Evolutionary conservation across 2,888 invertebrate genomes (phyloP).

Genomic region (Cephus nigrinus): DNA sequence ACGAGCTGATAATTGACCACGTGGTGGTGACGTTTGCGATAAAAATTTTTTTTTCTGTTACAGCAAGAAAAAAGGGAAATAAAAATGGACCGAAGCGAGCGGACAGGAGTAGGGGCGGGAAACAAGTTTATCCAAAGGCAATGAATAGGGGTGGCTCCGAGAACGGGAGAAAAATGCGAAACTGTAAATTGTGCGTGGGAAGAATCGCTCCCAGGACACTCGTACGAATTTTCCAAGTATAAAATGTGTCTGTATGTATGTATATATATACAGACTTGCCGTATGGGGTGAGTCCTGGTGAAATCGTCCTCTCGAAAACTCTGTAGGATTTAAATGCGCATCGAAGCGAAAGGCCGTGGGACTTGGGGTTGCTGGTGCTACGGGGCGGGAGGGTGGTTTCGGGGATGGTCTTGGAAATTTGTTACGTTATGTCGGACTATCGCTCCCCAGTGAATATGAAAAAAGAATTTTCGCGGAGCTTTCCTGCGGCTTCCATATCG

Average conservation of each 20-base stretch:
- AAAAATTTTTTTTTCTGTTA: not conserved
- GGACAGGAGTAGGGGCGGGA: slow-evolving; percentile 32
- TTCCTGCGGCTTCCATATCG: slow-evolving; percentile 13
- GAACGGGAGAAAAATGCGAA: slow-evolving; percentile 65
- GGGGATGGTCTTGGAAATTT: slow-evolving; percentile 49
- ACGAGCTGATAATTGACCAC: not conserved
- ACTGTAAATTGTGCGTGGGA: slow-evolving; percentile 67
- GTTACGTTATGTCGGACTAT: slow-evolving; percentile 60
- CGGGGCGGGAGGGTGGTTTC: slow-evolving; percentile 1
- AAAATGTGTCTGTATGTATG: not conserved
- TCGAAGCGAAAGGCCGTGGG: slow-evolving; percentile 41
- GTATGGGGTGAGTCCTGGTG: slow-evolving; percentile 41
- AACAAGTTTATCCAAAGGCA: slow-evolving; percentile 51
- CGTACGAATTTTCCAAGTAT: slow-evolving; percentile 18
- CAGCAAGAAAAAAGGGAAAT: not conserved
- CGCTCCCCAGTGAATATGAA: slow-evolving; percentile 63
- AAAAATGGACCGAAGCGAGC: slow-evolving; percentile 18
- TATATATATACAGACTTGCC: not conserved
- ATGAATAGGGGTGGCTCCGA: slow-evolving; percentile 13
- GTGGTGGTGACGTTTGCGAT: not conserved
- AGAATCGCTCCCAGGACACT: slow-evolving; percentile 62
- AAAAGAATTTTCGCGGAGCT: slow-evolving; percentile 51
- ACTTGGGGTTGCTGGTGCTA: slow-evolving; percentile 3
- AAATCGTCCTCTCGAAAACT: slow-evolving; percentile 24
- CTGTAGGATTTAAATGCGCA: slow-evolving; percentile 62